phyloP scores from a whole-genome alignment of 1,140 invertebrate species.

The Gryon sp. region DNA sequence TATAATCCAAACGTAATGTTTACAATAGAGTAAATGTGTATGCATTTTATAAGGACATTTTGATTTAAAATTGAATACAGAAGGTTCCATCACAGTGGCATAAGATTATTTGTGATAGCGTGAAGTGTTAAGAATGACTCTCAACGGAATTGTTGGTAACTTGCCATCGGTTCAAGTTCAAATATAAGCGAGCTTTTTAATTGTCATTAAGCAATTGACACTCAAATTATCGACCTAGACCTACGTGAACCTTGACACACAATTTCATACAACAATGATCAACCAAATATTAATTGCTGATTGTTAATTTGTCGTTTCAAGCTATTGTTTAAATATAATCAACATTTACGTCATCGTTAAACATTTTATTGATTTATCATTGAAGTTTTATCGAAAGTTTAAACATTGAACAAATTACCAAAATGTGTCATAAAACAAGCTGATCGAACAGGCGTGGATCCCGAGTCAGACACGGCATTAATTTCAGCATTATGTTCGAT shows the following conservation, averaged over 20 bases:
- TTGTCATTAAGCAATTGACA: constrained; percentile 50
- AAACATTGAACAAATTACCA: constrained; percentile 72
- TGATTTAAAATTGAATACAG: too few relatives aligned
- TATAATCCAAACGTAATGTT: too few relatives aligned
- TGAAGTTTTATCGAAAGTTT: not conserved
- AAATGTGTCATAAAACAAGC: constrained; percentile 97
- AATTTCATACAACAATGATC: not conserved
- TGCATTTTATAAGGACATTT: too few relatives aligned
- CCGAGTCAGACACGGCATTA: constrained; percentile 91
- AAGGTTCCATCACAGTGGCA: not conserved
- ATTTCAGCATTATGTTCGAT: constrained; percentile 90
- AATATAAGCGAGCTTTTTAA: constrained; percentile 46
- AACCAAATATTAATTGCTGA: not conserved
- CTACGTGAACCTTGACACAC: constrained; percentile 50
- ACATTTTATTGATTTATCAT: too few relatives aligned
- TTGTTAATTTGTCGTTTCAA: not conserved
- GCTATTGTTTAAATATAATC: too few relatives aligned
- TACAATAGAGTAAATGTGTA: too few relatives aligned
- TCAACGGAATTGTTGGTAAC: constrained; percentile 47
- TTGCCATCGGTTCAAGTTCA: constrained; percentile 55
- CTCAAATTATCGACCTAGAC: constrained; percentile 58
- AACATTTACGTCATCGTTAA: too few relatives aligned
- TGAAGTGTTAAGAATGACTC: not conserved
- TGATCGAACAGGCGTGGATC: constrained; percentile 92
- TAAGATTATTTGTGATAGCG: constrained; percentile 18